Evolutionary conservation across 2,113 vertebrate genomes (phyloP), one percentile per base, ranked within the genome.

Genomic region (Podilymbus podiceps): DNA sequence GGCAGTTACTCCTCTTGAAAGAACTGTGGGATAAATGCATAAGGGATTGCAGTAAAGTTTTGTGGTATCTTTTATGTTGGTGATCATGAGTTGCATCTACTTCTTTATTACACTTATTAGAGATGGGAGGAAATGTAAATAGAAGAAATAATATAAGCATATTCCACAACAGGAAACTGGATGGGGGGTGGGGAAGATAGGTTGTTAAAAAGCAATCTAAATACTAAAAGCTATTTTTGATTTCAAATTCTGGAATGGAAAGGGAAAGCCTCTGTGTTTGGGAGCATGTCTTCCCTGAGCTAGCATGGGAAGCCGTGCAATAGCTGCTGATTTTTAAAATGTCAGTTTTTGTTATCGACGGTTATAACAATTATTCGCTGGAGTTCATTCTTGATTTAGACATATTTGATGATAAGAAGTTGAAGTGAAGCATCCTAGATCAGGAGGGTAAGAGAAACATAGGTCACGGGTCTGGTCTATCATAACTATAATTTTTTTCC

Each of bases 1-100:
- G 62, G 66, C 64, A 64, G 17, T 81, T 84, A 12, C 4, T 33
- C 38, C 59, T 79, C 56, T 76, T 79, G 28, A 83, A 75, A 46
- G 28, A 87, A 15, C 30, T 42, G 13, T 0, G 0, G n/a, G 17
- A 86, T 62, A 53, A 90, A 60, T 11, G 5, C 5, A 0, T 49
- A 46, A 83, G 58, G n/a, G 40, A n/a, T 10, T 79, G 15, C 7
- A 12, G 14, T 35, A 27, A 8, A 64, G 9, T 69, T 82, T 23
- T 59, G 15, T 85, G 13, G 15, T 76, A 2, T 25, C 30, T 81
- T 89, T 80, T 76, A 27, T 3, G 3, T 15, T 21, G 15, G 27
- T 3, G 12, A 47, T 52, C 21, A 8, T 42, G 33, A 73, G 28
- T 73, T 78, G 15, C 25, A 3, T 71, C 73, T 69, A 20, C 30